These are phyloP conservation scores for Nannobrachium achirus DNA, from an alignment of 2,113 vertebrate species.

Conservation along the genomic window DNA sequence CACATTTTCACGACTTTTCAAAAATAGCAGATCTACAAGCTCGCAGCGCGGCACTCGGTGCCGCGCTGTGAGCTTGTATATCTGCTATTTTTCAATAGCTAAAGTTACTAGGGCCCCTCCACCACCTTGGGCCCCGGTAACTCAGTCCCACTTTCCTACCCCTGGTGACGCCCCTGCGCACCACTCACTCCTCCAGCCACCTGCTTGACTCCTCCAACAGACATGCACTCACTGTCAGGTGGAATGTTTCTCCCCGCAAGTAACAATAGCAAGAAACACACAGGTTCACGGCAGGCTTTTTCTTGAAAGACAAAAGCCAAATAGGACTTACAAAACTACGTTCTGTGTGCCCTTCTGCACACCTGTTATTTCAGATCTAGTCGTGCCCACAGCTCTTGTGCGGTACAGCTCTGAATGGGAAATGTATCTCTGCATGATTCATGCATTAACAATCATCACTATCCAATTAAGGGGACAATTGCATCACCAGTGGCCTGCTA, in stretches of 20 bases:
- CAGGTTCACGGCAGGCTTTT: not conserved
- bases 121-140: no score
- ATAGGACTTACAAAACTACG: not conserved
- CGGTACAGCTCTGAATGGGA: slow-evolving; percentile 7
- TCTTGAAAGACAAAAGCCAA: not conserved
- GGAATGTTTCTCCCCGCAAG: slow-evolving; percentile 17
- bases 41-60: no score
- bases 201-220: not conserved
- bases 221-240: slow-evolving; percentile 4
- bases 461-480: slow-evolving; percentile 58
- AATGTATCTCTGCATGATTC: slow-evolving; percentile 41
- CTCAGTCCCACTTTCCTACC: no score
- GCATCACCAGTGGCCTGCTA: slow-evolving; percentile 56
- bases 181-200: slow-evolving; percentile 17
- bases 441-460: slow-evolving; percentile 63
- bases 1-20: no score
- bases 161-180: not conserved
- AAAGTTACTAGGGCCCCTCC: no score
- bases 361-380: not conserved
- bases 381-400: not conserved
- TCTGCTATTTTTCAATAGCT: no score
- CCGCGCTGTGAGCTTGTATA: no score
- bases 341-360: not conserved
- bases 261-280: not conserved
- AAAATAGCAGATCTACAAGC: no score